Base-by-base conservation (phyloP, 2,888 invertebrate genomes). In the Selenia dentaria region DNA sequence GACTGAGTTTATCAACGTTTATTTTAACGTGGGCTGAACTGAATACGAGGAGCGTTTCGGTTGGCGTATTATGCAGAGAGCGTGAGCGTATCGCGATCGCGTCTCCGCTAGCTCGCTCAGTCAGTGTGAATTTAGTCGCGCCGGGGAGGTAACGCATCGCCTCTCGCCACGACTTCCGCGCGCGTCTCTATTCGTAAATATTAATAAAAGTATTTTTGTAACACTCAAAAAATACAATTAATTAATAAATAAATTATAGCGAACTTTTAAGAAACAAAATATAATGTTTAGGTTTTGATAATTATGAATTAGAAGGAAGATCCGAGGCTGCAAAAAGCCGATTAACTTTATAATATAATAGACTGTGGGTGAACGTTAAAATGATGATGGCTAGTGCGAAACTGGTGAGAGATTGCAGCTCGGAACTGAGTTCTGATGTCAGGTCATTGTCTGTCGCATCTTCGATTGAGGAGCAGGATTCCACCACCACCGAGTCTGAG, bases 341-440 rank as follows among this genome's bases (percentile, higher is more conserved):
- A 49, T 51, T 54, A 36, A 31, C 41, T 51, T 48, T 40, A 47
- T 40, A 37, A 38, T 31, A 14, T 28, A 25, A 36, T 44, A 38
- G 47, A 31, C 32, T 35, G 45, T 44, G 31, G 29, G 33, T 35
- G 34, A 31, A 34, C 49, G 59, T 58, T 43, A 84, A 71, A 64
- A 91, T 90, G 87, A 91, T 91, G 91, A 91, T 91, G 91, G 86
- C 91, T 59, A 91, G 91, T 86, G 89, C 91, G 33, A 91, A 91
- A 67, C 67, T 91, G 73, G 87, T 91, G 76, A 76, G 91, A 70
- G 91, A 91, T 69, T 91, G 91, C 69, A 91, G 90, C 70, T 88
- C 91, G 43, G 91, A 91, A 47, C 70, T 91, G 55, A 85, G 91
- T 59, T 85, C 90, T 8, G 91, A 91, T 44, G 83, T 91, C 58